Evolutionary conservation across 2,113 vertebrate genomes (phyloP).

Genomic region (Mola mola): DNA sequence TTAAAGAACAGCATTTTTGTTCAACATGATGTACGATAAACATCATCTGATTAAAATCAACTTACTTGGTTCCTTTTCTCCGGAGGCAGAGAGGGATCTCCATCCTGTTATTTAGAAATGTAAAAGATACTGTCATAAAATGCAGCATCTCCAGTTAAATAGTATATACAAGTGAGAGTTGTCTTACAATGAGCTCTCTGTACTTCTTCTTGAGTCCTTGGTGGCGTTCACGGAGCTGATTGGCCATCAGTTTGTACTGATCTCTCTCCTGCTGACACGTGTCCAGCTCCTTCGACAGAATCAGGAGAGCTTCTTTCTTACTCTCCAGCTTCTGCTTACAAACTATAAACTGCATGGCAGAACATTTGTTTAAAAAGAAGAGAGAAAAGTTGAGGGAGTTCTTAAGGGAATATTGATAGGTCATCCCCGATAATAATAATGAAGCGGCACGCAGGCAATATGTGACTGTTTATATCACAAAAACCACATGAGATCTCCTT

Average conservation of each 20-base stretch:
- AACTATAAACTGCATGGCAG: slow-evolving; percentile 88
- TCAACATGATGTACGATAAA: background rate
- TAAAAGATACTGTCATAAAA: background rate
- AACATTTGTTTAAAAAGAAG: background rate
- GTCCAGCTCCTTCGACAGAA: slow-evolving; percentile 97
- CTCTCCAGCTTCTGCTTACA: slow-evolving; percentile 97
- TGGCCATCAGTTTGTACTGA: slow-evolving; percentile 98
- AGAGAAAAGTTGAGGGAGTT: too few relatives aligned
- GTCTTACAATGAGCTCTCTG: slow-evolving; percentile 92
- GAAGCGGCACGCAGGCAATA: too few relatives aligned
- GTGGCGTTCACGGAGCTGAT: slow-evolving; percentile 93
- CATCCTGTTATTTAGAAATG: slow-evolving; percentile 84
- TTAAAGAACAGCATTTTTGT: background rate
- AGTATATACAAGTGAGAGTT: too few relatives aligned
- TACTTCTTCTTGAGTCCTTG: slow-evolving; percentile 97
- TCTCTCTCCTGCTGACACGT: slow-evolving; percentile 96
- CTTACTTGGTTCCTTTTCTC: slow-evolving; percentile 96
- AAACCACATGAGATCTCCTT: too few relatives aligned
- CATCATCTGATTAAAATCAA: slow-evolving; percentile 18
- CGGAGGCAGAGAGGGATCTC: slow-evolving; percentile 94
- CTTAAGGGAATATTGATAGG: too few relatives aligned
- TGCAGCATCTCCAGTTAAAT: too few relatives aligned
- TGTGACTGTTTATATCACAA: too few relatives aligned
- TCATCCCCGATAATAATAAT: too few relatives aligned
- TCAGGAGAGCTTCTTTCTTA: slow-evolving; percentile 95